Evolutionary conservation across 2,113 vertebrate genomes (phyloP).

Genomic region (Cranoglanis bouderius): DNA sequence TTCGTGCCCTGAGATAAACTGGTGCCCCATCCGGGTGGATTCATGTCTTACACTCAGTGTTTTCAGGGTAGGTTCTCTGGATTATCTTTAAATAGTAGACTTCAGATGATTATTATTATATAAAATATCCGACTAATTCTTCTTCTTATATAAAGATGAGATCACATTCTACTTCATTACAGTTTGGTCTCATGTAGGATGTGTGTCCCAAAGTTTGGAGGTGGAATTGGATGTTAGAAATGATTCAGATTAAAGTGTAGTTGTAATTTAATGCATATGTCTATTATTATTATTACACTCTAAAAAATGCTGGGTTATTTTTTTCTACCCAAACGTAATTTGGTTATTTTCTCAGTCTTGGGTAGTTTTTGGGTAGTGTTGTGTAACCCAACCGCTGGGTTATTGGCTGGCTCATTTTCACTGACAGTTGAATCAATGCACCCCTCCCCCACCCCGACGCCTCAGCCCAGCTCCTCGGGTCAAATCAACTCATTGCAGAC

Average conservation of each 20-base stretch:
- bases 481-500: no score
- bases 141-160: not conserved
- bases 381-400: no score
- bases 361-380: no score
- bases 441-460: no score
- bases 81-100: not conserved
- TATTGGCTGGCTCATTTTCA: no score
- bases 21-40: not conserved
- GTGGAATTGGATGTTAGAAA: not conserved
- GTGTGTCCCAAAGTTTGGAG: not conserved
- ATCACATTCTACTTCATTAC: not conserved
- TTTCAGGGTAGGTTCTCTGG: not conserved
- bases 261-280: not conserved
- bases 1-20: not conserved
- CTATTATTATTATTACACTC: not conserved
- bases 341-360: no score
- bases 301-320: no score
- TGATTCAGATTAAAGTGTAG: not conserved
- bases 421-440: no score
- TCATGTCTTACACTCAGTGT: not conserved
- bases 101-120: not conserved
- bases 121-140: not conserved
- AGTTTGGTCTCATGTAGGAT: not conserved
- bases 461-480: no score
- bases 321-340: no score